A percentile compares a stretch with the other conserved stretches of the same genome.
Evolutionary conservation across 1,140 invertebrate species (phyloP).

Genomic region (Stenopsyche tienmushanensis): DNA sequence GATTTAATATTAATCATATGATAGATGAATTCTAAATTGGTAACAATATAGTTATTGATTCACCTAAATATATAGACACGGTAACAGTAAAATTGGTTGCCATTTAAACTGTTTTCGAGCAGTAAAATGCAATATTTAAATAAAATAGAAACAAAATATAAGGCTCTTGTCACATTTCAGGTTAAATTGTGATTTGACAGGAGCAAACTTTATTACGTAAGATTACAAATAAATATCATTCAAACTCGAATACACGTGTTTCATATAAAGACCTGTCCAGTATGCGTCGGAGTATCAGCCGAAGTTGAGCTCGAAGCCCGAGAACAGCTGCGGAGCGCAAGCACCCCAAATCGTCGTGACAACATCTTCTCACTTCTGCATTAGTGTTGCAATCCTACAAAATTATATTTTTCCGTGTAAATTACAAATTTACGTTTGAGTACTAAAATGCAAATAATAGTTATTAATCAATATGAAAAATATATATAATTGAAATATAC

Average conservation of each 20-base stretch:
- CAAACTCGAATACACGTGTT: background rate
- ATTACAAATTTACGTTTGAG: no score
- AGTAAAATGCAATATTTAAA: background rate
- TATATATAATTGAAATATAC: no score
- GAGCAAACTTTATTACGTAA: background rate
- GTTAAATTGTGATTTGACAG: constrained; percentile 4
- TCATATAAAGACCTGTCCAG: constrained; percentile 30
- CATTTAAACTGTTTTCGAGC: background rate
- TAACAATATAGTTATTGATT: background rate
- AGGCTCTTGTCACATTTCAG: background rate
- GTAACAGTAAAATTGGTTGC: background rate
- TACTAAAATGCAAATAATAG: no score
- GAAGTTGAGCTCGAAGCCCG: background rate
- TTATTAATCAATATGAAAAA: no score
- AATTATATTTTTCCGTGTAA: no score
- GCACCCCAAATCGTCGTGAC: background rate
- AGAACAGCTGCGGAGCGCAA: background rate
- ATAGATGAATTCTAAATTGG: background rate
- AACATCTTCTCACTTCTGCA: no score
- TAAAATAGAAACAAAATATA: background rate
- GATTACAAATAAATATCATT: no score
- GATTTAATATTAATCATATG: background rate
- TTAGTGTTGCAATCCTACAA: no score
- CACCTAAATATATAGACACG: background rate
- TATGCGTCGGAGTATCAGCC: constrained; percentile 32